phyloP scores from a whole-genome alignment of 2,888 invertebrate genomes.

The Apodemia zela region DNA sequence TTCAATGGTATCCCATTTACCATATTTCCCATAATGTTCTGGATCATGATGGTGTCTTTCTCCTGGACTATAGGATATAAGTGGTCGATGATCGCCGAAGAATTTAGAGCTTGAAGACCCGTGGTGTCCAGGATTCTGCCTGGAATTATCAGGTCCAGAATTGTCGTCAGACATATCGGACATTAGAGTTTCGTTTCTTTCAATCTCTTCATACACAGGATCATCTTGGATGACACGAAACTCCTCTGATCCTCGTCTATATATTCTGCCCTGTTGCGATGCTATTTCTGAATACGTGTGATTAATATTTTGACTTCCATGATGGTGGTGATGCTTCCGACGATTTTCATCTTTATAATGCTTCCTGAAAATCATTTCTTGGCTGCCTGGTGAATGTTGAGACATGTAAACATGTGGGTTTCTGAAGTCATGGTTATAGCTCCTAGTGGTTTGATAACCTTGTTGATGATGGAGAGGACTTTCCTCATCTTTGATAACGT shows the following conservation, averaged over 20 bases:
- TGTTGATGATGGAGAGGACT: conserved; percentile 64
- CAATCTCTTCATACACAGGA: conserved; percentile 91
- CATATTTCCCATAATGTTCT: conserved; percentile 72
- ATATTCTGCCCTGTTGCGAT: conserved; percentile 69
- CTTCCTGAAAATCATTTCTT: conserved; percentile 70
- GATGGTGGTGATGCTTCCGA: conserved; percentile 72
- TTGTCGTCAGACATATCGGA: conserved; percentile 89
- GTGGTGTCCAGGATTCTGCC: conserved; percentile 83
- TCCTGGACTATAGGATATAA: conserved; percentile 88
- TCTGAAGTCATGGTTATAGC: conserved; percentile 72
- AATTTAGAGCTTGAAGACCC: conserved; percentile 83
- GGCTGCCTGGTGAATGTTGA: conserved; percentile 70
- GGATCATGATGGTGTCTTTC: conserved; percentile 77
- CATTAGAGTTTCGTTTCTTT: conserved; percentile 85
- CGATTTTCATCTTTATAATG: conserved; percentile 70
- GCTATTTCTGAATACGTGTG: conserved; percentile 90
- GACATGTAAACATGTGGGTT: conserved; percentile 74
- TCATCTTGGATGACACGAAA: conserved; percentile 84
- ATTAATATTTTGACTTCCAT: conserved; percentile 81
- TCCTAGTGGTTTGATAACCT: conserved; percentile 68
- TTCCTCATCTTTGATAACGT: conserved; percentile 66
- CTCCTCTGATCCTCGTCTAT: conserved; percentile 77
- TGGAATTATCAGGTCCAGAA: conserved; percentile 82
- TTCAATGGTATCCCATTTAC: conserved; percentile 76
- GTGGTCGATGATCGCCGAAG: conserved; percentile 89